A percentile compares a stretch with the other conserved stretches of the same genome.
These are phyloP conservation scores for Caenorhabditis doughertyi DNA, from an alignment of 2,888 invertebrate genomes.

Conservation along the genomic window DNA sequence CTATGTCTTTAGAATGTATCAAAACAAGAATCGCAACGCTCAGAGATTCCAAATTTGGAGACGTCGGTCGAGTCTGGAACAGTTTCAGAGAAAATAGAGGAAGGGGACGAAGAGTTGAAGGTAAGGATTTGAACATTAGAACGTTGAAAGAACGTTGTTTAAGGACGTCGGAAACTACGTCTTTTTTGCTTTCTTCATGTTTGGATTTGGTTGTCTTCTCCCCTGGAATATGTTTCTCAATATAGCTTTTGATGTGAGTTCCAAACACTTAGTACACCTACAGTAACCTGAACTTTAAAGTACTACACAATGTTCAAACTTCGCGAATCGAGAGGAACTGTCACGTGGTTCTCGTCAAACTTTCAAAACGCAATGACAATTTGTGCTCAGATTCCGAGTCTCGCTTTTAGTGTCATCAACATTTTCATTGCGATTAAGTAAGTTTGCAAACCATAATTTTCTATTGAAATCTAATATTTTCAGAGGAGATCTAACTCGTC, in stretches of 20 bases:
- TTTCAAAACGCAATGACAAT: conserved; percentile 92
- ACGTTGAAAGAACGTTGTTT: background rate
- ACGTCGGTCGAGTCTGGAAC: background rate
- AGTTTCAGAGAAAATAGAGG: background rate
- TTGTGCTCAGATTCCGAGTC: conserved; percentile 94
- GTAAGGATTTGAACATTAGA: too few relatives aligned
- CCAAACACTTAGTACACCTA: background rate
- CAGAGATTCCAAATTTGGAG: background rate
- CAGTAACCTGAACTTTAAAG: conserved; percentile 71
- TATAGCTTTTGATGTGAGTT: conserved; percentile 77
- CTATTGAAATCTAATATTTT: background rate
- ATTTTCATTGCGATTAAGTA: conserved; percentile 72
- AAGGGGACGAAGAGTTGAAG: too few relatives aligned
- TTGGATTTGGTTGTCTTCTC: conserved; percentile 94
- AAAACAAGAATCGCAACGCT: conserved; percentile 9
- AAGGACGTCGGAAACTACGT: conserved; percentile 52
- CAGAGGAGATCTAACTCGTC: conserved; percentile 90
- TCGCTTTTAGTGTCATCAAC: conserved; percentile 88
- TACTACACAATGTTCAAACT: conserved; percentile 92
- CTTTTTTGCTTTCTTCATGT: conserved; percentile 90
- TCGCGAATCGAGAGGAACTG: conserved; percentile 32
- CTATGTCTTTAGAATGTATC: conserved; percentile 4
- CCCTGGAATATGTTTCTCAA: conserved; percentile 99
- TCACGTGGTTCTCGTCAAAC: conserved; percentile 86
- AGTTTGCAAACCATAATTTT: background rate